A percentile compares a stretch with the other conserved stretches of the same genome.
Conservation (phyloP, 2,888 invertebrate genomes). For the Rhaphigaster nebulosa region DNA sequence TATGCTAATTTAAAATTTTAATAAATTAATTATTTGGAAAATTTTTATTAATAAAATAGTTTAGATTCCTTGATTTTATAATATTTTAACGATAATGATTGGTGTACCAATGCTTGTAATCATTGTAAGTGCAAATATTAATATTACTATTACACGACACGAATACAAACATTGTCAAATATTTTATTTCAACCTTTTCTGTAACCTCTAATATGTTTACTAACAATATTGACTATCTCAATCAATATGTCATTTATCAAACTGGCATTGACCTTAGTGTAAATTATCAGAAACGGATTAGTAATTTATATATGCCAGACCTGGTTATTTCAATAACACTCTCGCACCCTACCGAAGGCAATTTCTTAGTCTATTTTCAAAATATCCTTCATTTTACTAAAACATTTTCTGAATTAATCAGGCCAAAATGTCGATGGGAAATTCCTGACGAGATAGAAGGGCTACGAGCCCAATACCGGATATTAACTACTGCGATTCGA, state of each 20-base stretch:
- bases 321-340: background rate
- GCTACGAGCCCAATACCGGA: constrained; percentile 13
- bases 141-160: too few relatives aligned
- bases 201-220: too few relatives aligned
- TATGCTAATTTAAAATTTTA: too few relatives aligned
- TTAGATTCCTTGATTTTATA: too few relatives aligned
- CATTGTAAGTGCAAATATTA: too few relatives aligned
- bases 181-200: too few relatives aligned
- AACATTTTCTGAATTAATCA: constrained; percentile 26
- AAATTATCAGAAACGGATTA: background rate
- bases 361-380: background rate
- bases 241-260: background rate
- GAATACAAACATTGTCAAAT: too few relatives aligned
- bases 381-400: constrained; percentile 1
- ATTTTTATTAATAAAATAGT: too few relatives aligned
- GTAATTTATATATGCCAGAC: too few relatives aligned
- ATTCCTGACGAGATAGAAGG: constrained; percentile 26
- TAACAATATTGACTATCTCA: background rate
- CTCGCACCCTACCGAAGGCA: background rate
- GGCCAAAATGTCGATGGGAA: constrained; percentile 2
- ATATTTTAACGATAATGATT: too few relatives aligned
- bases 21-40: too few relatives aligned
- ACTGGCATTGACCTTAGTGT: background rate
- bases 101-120: too few relatives aligned
- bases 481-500: constrained; percentile 28